Conservation (phyloP, 2,888 invertebrate genomes). For the Sesamia inferens region DNA sequence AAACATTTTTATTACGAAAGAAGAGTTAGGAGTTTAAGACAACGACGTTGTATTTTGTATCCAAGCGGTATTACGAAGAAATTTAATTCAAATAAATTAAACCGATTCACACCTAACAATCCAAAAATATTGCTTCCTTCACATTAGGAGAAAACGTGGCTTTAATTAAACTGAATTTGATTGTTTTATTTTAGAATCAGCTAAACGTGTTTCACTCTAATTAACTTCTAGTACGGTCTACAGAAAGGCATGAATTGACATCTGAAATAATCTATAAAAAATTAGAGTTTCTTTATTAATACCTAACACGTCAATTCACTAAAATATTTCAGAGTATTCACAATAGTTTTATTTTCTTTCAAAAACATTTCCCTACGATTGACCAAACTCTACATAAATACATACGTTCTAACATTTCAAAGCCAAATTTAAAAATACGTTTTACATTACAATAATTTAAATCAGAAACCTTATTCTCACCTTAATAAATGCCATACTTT, state of each 20-base stretch:
- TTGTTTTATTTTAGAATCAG: conserved; percentile 13
- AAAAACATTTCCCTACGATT: neutral
- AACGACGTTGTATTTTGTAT: conserved; percentile 42
- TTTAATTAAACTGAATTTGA: conserved; percentile 18
- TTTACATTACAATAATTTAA: conserved; percentile 48
- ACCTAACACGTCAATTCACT: neutral
- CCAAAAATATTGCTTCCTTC: conserved; percentile 13
- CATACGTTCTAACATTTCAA: neutral
- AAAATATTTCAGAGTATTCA: conserved; percentile 15
- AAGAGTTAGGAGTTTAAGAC: conserved; percentile 9
- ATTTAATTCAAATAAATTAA: conserved; percentile 48
- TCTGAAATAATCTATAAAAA: conserved; percentile 2
- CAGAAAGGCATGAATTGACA: neutral
- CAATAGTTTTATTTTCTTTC: conserved; percentile 6
- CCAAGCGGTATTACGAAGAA: conserved; percentile 26
- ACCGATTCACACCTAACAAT: conserved; percentile 20
- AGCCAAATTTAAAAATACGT: conserved; percentile 13
- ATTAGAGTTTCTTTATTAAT: neutral
- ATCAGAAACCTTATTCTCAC: conserved; percentile 69
- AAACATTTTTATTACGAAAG: no score
- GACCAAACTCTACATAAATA: neutral
- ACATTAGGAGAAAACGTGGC: conserved; percentile 1
- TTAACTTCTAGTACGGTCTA: conserved; percentile 1
- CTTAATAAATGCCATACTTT: conserved; percentile 80
- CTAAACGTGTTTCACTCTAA: conserved; percentile 11